Evolutionary conservation across 2,113 vertebrate species (phyloP).

Genomic region (Hydropotes inermis): DNA sequence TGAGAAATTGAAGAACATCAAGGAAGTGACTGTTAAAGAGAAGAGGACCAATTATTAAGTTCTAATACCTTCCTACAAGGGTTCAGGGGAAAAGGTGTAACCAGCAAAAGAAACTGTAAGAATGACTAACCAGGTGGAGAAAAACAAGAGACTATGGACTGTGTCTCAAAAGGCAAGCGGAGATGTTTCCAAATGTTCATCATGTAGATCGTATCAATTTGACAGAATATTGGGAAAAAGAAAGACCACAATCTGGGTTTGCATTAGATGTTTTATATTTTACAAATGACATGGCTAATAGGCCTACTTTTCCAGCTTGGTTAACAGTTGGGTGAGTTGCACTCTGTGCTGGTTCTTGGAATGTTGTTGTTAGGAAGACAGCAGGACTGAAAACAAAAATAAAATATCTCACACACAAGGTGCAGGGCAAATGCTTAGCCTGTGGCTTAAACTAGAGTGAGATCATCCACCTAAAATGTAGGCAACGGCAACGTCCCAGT

Average conservation of each 20-base stretch:
- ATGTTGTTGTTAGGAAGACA: neutral
- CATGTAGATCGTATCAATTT: neutral
- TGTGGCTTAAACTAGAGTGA: neutral
- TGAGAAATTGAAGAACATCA: neutral
- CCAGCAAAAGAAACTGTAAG: neutral
- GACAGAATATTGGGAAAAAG: neutral
- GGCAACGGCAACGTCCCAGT: neutral
- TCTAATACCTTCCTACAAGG: neutral
- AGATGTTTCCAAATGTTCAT: constrained; percentile 30
- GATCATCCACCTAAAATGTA: neutral
- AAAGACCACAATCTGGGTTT: neutral
- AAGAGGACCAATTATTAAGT: neutral
- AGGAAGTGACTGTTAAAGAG: neutral
- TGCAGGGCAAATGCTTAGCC: neutral
- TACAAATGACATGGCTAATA: neutral
- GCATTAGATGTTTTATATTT: neutral
- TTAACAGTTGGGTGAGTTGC: neutral
- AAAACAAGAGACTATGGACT: neutral
- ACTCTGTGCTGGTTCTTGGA: neutral
- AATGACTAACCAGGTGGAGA: neutral
- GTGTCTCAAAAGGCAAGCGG: neutral
- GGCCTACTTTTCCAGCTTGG: neutral
- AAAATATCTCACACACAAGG: neutral
- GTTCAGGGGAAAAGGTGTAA: neutral
- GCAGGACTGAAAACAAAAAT: constrained; percentile 12